Evolutionary conservation across 2,113 vertebrate species (phyloP), one percentile per base, ranked within the genome.

Genomic region (Takifugu flavidus): DNA sequence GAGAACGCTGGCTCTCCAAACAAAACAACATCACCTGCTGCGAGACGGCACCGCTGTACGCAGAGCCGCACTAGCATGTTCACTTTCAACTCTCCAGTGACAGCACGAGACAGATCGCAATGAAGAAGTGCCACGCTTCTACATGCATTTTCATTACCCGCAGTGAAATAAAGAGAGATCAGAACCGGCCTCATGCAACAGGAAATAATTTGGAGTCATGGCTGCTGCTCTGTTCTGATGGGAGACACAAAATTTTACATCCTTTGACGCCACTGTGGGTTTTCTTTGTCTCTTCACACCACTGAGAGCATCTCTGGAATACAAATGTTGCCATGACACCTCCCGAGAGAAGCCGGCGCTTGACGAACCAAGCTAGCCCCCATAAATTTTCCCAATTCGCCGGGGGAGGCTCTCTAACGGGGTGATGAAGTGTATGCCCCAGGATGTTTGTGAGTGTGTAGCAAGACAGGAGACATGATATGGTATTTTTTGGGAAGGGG

Each of bases 321-420:
- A 89, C 84, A 87, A 87, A 89, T 88, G 78, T 58, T 83, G 74
- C 65, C 64, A 75, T 71, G 80, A 72, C 82, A 77, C 77, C 82
- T 79, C 68, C 75, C 28, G 82, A 74, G 85, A 68, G 70, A 74
- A 82, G 74, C 78, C 47, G 49, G 62, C 27, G 55, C 78, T 86
- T 82, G 76, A 84, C 80, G 59, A 89, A 87, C 76, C 70, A 79
- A 78, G 74, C 69, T 56, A 72, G 69, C 77, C 68, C 80, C 84
- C 83, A 88, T 91, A 90, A 91, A 91, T 91, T 89, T 90, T 80
- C 67, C 60, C 58, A 76, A 81, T 82, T 82, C 85, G 74, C 66
- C 67, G 59, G 63, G 80, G 82, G 77, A 73, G 74, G 62, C 62
- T 69, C 3, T 60, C 78, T 82, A 77, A 78, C 59, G 12, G 59